phyloP scores from a whole-genome alignment of 2,888 invertebrate genomes.

The Ophion slaviceki region DNA sequence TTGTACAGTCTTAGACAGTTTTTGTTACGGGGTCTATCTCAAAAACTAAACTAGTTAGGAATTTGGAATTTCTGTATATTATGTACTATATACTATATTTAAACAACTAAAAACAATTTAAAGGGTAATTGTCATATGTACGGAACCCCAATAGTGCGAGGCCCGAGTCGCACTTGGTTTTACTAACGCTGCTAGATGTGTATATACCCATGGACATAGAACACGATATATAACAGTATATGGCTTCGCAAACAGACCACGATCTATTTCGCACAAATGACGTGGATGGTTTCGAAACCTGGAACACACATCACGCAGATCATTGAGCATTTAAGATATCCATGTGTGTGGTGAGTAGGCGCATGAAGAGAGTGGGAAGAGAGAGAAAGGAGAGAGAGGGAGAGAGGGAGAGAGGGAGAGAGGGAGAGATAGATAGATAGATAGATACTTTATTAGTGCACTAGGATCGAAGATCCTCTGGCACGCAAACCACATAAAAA shows the following conservation, averaged over 20 bases:
- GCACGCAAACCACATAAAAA: too few relatives aligned
- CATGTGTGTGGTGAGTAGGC: background rate
- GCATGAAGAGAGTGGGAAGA: background rate
- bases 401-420: background rate
- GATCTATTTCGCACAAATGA: slow-evolving; percentile 19
- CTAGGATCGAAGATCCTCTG: too few relatives aligned
- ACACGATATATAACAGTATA: background rate
- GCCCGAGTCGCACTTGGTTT: too few relatives aligned
- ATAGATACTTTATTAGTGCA: too few relatives aligned
- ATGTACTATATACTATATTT: too few relatives aligned
- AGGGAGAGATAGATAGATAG: background rate
- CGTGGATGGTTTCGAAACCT: slow-evolving; percentile 27
- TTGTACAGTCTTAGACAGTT: too few relatives aligned
- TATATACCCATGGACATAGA: background rate
- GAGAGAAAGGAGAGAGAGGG: background rate
- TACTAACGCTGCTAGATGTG: background rate
- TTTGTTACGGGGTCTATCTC: too few relatives aligned
- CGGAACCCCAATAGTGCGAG: too few relatives aligned
- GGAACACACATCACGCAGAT: slow-evolving; percentile 23
- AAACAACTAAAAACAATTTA: too few relatives aligned
- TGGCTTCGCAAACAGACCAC: background rate
- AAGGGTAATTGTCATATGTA: too few relatives aligned
- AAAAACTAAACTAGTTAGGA: too few relatives aligned
- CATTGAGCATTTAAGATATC: slow-evolving; percentile 1
- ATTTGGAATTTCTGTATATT: too few relatives aligned